These are phyloP conservation scores for Megalonaias nervosa DNA, from an alignment of 1,140 invertebrate genomes.

Conservation along the genomic window DNA sequence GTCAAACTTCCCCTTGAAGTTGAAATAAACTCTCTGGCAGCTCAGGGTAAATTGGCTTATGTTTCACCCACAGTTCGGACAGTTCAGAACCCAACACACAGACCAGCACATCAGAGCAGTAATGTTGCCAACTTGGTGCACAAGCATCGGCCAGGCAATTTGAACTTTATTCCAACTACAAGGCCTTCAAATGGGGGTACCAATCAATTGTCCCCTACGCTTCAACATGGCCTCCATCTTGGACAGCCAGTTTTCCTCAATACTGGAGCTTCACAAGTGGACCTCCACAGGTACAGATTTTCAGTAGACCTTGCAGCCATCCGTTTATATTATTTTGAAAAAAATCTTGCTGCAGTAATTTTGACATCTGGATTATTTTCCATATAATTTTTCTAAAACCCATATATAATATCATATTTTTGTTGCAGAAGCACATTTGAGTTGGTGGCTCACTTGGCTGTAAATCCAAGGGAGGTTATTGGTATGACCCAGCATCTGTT, in stretches of 20 bases:
- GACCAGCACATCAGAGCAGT: slow-evolving; percentile 27
- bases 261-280: slow-evolving; percentile 54
- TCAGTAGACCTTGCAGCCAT: not conserved
- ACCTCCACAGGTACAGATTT: slow-evolving; percentile 58
- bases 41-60: slow-evolving; percentile 66
- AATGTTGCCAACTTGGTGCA: slow-evolving; percentile 30
- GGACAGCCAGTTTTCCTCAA: slow-evolving; percentile 67
- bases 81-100: slow-evolving; percentile 38
- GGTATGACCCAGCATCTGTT: too few relatives aligned
- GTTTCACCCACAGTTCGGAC: slow-evolving; percentile 64
- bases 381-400: too few relatives aligned
- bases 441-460: not conserved
- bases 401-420: not conserved
- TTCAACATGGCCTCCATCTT: slow-evolving; percentile 61
- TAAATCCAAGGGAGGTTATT: too few relatives aligned
- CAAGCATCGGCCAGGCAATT: slow-evolving; percentile 37
- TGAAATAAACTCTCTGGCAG: slow-evolving; percentile 59
- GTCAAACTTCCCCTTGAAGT: slow-evolving; percentile 51
- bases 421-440: not conserved
- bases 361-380: too few relatives aligned
- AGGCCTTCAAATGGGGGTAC: slow-evolving; percentile 39
- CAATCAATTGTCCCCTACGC: slow-evolving; percentile 64
- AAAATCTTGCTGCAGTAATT: not conserved
- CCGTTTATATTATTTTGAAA: not conserved
- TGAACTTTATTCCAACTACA: slow-evolving; percentile 39